Evolutionary conservation across 2,797 vertebrate species (phyloP), one percentile per base, ranked within the genome.

Genomic region (Mionectes olivaceus): DNA sequence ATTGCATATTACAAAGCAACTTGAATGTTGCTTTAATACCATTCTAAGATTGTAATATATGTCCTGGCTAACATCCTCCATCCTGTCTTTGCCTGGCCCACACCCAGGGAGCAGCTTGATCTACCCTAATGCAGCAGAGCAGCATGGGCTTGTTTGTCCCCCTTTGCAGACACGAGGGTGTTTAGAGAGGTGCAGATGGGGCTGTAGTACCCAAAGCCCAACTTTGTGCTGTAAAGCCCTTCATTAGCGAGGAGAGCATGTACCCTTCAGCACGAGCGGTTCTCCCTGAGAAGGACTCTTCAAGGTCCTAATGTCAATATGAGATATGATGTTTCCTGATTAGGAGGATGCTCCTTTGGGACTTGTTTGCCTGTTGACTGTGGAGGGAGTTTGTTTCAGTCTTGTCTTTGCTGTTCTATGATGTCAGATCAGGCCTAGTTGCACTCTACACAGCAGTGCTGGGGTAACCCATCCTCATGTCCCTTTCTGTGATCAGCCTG

Each of bases 371-470:
- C 41, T 85, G 1, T 53, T 80, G 83, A 43, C 35, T 35, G 3
- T 33, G 22, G 13, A 19, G 6, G 28, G 41, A 79, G 14, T 24
- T 82, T 60, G 17, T 71, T 83, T 86, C 64, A 83, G 30, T 22
- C 21, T 78, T 47, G 22, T 67, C 43, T 19, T 59, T 30, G 1
- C 53, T 5, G 3, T 11, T 2, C 11, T 43, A 0, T 32, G 10
- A 0, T 32, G 10, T 59, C 37, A 37, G 33, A 35, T 0, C 1
- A 55, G 39, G 67, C 27, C 8, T 41, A 21, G 18, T 13, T 63
- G 30, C 8, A 3, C 47, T 67, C 13, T 19, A 43, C 24, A 44
- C 28, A 75, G 59, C 59, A 46, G 14, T 10, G 7, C 0, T 41
- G 37, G 44, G 28, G 19, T 84, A 55, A 53, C 16, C 33, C 49